Conservation (phyloP, 2,797 vertebrate genomes). For the Poecilia gillii region DNA sequence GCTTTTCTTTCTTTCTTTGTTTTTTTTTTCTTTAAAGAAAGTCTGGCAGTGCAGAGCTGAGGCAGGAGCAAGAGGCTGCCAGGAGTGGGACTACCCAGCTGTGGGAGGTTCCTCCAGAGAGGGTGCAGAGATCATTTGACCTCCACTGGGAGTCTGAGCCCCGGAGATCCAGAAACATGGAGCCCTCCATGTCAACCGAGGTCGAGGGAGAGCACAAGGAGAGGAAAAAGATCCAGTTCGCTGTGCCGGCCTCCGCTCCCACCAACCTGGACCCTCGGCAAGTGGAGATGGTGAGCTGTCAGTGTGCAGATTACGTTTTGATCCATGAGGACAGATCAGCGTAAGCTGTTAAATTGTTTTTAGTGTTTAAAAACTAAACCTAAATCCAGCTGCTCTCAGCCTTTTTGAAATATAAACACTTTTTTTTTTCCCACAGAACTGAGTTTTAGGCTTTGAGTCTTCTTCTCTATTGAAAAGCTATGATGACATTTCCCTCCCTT, state of each 20-base stretch:
- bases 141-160: slow-evolving; percentile 54
- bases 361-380: neutral
- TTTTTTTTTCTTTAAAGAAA: slow-evolving; percentile 5
- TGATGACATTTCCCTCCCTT: slow-evolving; percentile 59
- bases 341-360: slow-evolving; percentile 3
- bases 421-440: slow-evolving; percentile 1
- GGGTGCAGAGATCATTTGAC: slow-evolving; percentile 45
- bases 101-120: slow-evolving; percentile 58
- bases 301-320: slow-evolving; percentile 14
- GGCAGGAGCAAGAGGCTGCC: slow-evolving; percentile 28
- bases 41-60: slow-evolving; percentile 39
- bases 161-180: slow-evolving; percentile 72
- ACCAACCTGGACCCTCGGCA: slow-evolving; percentile 94
- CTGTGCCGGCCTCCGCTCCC: slow-evolving; percentile 83
- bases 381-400: neutral
- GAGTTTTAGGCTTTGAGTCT: neutral
- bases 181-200: slow-evolving; percentile 70
- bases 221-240: slow-evolving; percentile 95
- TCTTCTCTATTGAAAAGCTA: slow-evolving; percentile 43
- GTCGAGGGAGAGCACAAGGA: slow-evolving; percentile 87
- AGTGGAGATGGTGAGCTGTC: slow-evolving; percentile 93
- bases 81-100: slow-evolving; percentile 53
- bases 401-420: neutral
- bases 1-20: neutral
- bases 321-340: slow-evolving; percentile 4